phyloP scores from a whole-genome alignment of 2,888 invertebrate species.

The Caenorhabditis parvicauda region DNA sequence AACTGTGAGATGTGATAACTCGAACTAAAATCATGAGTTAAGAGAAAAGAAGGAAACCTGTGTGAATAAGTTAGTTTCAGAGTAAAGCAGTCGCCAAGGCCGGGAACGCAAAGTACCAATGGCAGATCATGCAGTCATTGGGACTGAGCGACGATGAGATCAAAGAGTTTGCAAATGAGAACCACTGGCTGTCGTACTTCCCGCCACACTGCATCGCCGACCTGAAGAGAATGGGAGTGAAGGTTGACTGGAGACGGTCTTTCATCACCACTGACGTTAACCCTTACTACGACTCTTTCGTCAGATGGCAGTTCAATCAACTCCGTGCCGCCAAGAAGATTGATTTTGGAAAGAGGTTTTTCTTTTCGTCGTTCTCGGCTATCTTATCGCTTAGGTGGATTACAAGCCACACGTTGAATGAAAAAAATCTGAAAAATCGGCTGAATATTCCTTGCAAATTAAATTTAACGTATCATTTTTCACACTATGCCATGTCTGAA shows the following conservation, averaged over 20 bases:
- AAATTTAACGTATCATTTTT: background rate
- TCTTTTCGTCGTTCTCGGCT: background rate
- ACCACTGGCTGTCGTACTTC: conserved; percentile 94
- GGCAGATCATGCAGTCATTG: conserved; percentile 95
- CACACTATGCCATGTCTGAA: background rate
- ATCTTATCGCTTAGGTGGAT: too few relatives aligned
- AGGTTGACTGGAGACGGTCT: conserved; percentile 95
- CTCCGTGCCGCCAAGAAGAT: conserved; percentile 83
- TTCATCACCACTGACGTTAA: conserved; percentile 98
- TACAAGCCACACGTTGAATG: too few relatives aligned
- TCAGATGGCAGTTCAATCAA: conserved; percentile 90
- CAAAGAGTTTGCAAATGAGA: conserved; percentile 80
- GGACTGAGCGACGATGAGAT: conserved; percentile 90
- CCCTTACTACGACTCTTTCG: conserved; percentile 94
- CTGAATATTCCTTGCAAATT: too few relatives aligned
- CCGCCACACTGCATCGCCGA: conserved; percentile 85
- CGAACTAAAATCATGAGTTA: background rate
- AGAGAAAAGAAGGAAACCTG: background rate
- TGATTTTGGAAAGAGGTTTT: conserved; percentile 84
- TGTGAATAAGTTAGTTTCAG: conserved; percentile 65
- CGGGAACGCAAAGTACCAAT: conserved; percentile 86
- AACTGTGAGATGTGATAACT: background rate
- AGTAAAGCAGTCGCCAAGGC: conserved; percentile 92
- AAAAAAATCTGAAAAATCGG: too few relatives aligned
- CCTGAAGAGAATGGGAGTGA: conserved; percentile 82